Conservation (phyloP, 2,113 vertebrate genomes). For the Sialia sialis region DNA sequence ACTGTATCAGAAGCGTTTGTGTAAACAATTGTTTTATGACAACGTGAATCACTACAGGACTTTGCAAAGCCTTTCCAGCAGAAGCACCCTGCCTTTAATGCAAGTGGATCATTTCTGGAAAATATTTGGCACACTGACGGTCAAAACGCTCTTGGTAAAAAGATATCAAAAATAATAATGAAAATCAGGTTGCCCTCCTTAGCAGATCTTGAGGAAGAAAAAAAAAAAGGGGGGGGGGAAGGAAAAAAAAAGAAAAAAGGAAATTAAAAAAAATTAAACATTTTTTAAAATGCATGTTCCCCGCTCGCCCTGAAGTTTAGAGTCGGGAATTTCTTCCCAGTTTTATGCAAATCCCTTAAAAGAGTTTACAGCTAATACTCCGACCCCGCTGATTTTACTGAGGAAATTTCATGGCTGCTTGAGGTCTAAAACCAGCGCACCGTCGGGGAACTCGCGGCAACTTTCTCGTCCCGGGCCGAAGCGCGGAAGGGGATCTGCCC, state of each 20-base stretch:
- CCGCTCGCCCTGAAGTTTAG: neutral
- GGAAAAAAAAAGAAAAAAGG: fast-evolving
- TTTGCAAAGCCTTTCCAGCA: neutral
- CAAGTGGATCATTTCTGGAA: neutral
- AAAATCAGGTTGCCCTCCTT: neutral
- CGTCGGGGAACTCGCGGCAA: neutral
- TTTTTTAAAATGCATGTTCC: fast-evolving
- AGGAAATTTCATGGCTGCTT: neutral
- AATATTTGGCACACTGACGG: neutral
- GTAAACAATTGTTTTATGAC: neutral
- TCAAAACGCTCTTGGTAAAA: neutral
- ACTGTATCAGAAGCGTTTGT: neutral
- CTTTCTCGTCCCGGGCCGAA: neutral
- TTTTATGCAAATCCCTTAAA: slow-evolving; percentile 20
- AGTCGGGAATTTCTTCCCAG: neutral
- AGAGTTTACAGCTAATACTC: slow-evolving; percentile 7
- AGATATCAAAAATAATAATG: neutral
- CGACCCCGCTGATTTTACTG: neutral
- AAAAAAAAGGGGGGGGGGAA: too few relatives aligned
- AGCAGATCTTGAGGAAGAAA: neutral
- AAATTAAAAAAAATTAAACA: fast-evolving
- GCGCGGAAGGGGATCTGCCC: neutral
- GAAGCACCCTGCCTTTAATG: neutral
- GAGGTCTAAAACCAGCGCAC: neutral
- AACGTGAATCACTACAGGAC: neutral